These are phyloP conservation scores for Meliscaeva auricollis DNA, from an alignment of 2,888 invertebrate genomes.

Conservation along the genomic window DNA sequence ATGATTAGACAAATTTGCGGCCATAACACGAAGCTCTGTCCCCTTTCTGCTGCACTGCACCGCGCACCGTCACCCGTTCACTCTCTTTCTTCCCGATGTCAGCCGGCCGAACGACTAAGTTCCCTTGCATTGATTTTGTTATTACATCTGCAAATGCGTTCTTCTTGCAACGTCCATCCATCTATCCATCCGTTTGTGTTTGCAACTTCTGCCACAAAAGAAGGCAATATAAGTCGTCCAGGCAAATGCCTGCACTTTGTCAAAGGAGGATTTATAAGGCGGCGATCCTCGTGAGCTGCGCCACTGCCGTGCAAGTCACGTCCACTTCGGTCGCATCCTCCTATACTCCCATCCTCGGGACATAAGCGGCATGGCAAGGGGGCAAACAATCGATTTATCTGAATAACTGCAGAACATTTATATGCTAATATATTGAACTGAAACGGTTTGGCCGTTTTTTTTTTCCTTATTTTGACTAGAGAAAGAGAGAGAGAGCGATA, in stretches of 20 bases:
- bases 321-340: constrained; percentile 37
- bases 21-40: constrained; percentile 65
- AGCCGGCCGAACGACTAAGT: neutral
- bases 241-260: constrained; percentile 75
- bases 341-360: constrained; percentile 32
- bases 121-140: constrained; percentile 70
- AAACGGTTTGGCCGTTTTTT: constrained; percentile 48
- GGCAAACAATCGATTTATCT: constrained; percentile 74
- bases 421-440: constrained; percentile 72
- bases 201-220: constrained; percentile 70
- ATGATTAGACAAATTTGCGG: constrained; percentile 76
- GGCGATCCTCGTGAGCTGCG: constrained; percentile 51
- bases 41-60: constrained; percentile 4
- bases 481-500: neutral
- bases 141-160: constrained; percentile 71
- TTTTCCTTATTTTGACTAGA: neutral
- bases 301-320: constrained; percentile 49
- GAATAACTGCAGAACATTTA: constrained; percentile 75
- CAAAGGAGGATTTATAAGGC: constrained; percentile 75
- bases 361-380: constrained; percentile 5
- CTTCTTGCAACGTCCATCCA: constrained; percentile 61
- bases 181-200: constrained; percentile 71
- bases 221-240: constrained; percentile 75
- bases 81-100: neutral
- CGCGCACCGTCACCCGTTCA: neutral